Conservation (phyloP, 2,888 invertebrate genomes). For the Aproaerema taeniolella region DNA sequence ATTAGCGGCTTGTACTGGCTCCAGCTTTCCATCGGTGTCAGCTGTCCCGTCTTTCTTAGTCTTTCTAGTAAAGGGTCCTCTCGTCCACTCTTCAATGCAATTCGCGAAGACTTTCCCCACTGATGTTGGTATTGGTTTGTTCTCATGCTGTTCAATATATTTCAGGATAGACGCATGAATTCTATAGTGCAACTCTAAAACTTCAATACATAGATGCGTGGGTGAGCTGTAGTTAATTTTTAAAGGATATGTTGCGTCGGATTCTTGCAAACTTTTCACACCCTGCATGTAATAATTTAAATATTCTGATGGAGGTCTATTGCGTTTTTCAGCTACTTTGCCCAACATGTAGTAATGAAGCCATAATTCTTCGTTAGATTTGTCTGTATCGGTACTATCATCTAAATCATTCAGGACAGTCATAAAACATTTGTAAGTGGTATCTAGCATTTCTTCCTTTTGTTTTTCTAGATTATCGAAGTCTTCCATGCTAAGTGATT, state of each 20-base stretch:
- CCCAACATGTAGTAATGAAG: conserved; percentile 96
- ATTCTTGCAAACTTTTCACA: conserved; percentile 85
- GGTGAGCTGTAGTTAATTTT: conserved; percentile 92
- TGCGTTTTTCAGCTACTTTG: conserved; percentile 93
- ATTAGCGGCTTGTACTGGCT: conserved; percentile 60
- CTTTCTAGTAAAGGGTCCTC: conserved; percentile 59
- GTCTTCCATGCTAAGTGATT: conserved; percentile 84
- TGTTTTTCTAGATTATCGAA: conserved; percentile 85
- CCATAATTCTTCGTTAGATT: conserved; percentile 91
- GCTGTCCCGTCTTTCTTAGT: conserved; percentile 40
- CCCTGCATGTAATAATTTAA: conserved; percentile 90
- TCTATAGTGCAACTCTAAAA: conserved; percentile 90
- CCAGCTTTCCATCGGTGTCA: conserved; percentile 38
- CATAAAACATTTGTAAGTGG: conserved; percentile 87
- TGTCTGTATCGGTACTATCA: conserved; percentile 68
- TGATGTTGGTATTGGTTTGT: conserved; percentile 79
- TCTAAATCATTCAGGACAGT: conserved; percentile 81
- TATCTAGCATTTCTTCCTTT: conserved; percentile 87
- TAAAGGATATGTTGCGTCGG: conserved; percentile 89
- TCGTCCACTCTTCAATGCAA: conserved; percentile 72
- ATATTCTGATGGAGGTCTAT: conserved; percentile 84
- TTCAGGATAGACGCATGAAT: conserved; percentile 94
- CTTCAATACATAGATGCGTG: conserved; percentile 90
- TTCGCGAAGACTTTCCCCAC: conserved; percentile 78
- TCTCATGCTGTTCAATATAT: conserved; percentile 87